A percentile compares a stretch with the other conserved stretches of the same genome.
phyloP scores from a whole-genome alignment of 2,113 vertebrate genomes.

The Alligator sinensis region DNA sequence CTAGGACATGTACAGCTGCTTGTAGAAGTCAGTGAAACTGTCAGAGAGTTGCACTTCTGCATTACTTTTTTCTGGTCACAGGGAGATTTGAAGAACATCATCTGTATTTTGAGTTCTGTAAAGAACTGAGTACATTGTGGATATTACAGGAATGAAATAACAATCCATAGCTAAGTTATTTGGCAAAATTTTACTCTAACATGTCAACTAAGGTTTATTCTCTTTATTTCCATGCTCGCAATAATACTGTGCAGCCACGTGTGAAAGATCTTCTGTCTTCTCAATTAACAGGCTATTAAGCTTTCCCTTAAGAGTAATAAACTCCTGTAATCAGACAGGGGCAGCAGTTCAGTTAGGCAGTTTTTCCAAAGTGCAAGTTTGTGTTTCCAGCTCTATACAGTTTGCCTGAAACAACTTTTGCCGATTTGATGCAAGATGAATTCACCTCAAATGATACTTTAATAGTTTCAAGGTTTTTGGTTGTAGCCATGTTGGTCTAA shows the following conservation, averaged over 20 bases:
- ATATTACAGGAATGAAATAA: background rate
- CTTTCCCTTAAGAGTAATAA: constrained; percentile 73
- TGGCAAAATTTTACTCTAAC: constrained; percentile 61
- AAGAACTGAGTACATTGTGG: background rate
- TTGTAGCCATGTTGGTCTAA: too few relatives aligned
- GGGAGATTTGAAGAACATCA: background rate
- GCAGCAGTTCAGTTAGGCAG: constrained; percentile 32
- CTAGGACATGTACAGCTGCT: background rate
- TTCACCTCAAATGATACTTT: background rate
- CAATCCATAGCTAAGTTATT: constrained; percentile 54
- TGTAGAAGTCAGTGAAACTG: background rate
- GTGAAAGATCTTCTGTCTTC: constrained; percentile 73
- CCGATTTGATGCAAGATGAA: background rate
- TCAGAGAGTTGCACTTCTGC: too few relatives aligned
- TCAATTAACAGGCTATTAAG: constrained; percentile 75
- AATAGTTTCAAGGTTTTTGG: background rate
- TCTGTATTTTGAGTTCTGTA: background rate
- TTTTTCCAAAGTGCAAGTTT: constrained; percentile 25
- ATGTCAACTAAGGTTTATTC: constrained; percentile 64
- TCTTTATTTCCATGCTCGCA: constrained; percentile 60
- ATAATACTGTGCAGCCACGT: constrained; percentile 67
- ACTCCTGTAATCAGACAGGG: constrained; percentile 63
- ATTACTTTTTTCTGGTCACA: background rate
- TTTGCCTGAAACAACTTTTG: constrained; percentile 21
- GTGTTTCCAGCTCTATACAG: background rate